Base-by-base conservation (phyloP, 2,113 vertebrate genomes). In the Nannobrachium achirus region DNA sequence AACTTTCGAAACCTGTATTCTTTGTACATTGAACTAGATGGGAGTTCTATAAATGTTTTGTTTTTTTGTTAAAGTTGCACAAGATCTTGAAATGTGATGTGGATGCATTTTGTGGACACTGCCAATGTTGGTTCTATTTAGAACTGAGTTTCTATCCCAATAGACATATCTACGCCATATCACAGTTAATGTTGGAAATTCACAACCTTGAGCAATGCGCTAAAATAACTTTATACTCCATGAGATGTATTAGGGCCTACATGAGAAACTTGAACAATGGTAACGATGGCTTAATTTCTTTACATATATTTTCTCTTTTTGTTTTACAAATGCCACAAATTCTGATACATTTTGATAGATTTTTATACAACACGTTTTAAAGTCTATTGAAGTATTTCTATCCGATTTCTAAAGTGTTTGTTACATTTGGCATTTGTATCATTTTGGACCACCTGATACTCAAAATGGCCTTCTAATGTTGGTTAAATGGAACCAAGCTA, bases 81-180 rank as follows among this genome's bases (percentile, higher is more conserved):
- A 83, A 76, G 83, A 64, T 50, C 16, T 66, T 69, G 69, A 73
- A 71, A 66, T 75, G 70, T 71, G 56, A 70, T 53, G 18, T 41
- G 49, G 57, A 53, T 38, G 9, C 15, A 42, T 63, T 69, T 52
- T 18, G 20, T 69, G 48, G 11, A n/a, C 57, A 42, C 46, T 53
- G 42, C 59, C 78, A n/a, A 40, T 19, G 7, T 44, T 53, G 75
- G 74, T 89, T 86, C 83, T 89, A 69, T 46, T 45, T 57, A 20
- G 19, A 85, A 16, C 16, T 62, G 46, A 10, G 52, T 62, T 52
- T 73, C 44, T 11, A 16, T 66, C 53, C 15, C 44, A 33, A 33
- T 33, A 33, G 25, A 33, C 25, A 33, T 33, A 33, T 33, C 55
- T 1, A 25, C 11, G 11, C 3, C 11, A 55, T 63, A 15, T 40